Conservation (phyloP, 2,888 invertebrate genomes). For the Acleris sparsana region DNA sequence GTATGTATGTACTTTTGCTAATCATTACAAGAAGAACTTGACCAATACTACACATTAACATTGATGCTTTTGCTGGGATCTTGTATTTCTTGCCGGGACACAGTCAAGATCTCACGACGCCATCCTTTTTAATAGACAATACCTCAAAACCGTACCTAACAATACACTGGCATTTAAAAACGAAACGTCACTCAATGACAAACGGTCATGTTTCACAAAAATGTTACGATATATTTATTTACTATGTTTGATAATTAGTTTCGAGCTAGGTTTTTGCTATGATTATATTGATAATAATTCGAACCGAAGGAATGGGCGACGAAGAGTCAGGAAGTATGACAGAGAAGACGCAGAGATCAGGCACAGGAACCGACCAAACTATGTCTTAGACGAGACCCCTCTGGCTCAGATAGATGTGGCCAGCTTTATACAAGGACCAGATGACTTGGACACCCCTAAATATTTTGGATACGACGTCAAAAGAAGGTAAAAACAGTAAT, state of each 20-base stretch:
- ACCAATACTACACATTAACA: too few species aligned
- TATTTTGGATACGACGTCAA: background rate
- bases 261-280: slow-evolving; percentile 47
- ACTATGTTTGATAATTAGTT: slow-evolving; percentile 48
- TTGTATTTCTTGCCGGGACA: too few species aligned
- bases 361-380: slow-evolving; percentile 36
- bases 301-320: background rate
- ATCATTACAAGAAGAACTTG: too few species aligned
- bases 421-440: slow-evolving; percentile 56
- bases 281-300: slow-evolving; percentile 42
- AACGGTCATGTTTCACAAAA: slow-evolving; percentile 44
- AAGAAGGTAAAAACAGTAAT: too few species aligned
- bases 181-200: slow-evolving; percentile 9
- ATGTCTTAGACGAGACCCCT: slow-evolving; percentile 43
- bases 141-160: background rate
- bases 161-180: slow-evolving; percentile 5
- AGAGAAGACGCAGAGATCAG: background rate
- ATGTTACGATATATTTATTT: slow-evolving; percentile 51
- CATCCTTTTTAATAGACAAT: too few species aligned
- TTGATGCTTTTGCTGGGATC: too few species aligned
- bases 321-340: background rate
- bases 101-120: too few species aligned
- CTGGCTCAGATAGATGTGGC: slow-evolving; percentile 59
- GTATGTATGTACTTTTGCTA: too few species aligned
- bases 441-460: slow-evolving; percentile 37